Evolutionary conservation across 2,797 vertebrate genomes (phyloP).

Genomic region (Pagetopsis macropterus): DNA sequence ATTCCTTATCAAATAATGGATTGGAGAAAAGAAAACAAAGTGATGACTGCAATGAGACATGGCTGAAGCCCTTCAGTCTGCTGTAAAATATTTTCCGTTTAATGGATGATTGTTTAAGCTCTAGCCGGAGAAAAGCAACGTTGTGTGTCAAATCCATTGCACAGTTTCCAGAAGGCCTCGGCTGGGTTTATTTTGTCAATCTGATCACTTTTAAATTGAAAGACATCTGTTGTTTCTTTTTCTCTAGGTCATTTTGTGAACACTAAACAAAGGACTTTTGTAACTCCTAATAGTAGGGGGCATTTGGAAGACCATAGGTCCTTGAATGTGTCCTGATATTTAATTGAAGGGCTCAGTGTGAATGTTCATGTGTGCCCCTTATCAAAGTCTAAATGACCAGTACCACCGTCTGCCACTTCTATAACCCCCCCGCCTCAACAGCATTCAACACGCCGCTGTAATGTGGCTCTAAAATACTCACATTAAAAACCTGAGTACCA

Average conservation of each 20-base stretch:
- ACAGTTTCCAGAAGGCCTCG: not conserved
- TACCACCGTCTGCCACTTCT: conserved; percentile 3
- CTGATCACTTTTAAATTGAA: conserved; percentile 11
- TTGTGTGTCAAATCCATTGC: not conserved
- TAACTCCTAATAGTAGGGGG: not conserved
- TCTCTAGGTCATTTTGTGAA: conserved; percentile 21
- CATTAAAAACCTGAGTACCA: not conserved
- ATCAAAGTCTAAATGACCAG: conserved; percentile 26
- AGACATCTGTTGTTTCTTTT: conserved; percentile 23
- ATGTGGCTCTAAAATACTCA: conserved; percentile 1
- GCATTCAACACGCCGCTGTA: not conserved
- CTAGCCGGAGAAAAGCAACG: not conserved
- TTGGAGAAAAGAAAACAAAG: conserved; percentile 8
- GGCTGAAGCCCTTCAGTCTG: conserved; percentile 8
- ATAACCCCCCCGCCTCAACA: not conserved
- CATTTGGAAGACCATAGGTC: conserved; percentile 7
- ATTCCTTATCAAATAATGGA: conserved; percentile 38
- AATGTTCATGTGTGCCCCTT: not conserved
- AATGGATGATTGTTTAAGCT: not conserved
- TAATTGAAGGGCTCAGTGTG: conserved; percentile 4
- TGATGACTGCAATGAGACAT: conserved; percentile 16
- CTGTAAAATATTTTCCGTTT: conserved; percentile 1
- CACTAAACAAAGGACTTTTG: not conserved
- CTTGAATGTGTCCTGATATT: conserved; percentile 15
- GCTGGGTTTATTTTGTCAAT: conserved; percentile 6